These are phyloP conservation scores for Rotaria macrura DNA, from an alignment of 2,888 invertebrate species.

Conservation along the genomic window DNA sequence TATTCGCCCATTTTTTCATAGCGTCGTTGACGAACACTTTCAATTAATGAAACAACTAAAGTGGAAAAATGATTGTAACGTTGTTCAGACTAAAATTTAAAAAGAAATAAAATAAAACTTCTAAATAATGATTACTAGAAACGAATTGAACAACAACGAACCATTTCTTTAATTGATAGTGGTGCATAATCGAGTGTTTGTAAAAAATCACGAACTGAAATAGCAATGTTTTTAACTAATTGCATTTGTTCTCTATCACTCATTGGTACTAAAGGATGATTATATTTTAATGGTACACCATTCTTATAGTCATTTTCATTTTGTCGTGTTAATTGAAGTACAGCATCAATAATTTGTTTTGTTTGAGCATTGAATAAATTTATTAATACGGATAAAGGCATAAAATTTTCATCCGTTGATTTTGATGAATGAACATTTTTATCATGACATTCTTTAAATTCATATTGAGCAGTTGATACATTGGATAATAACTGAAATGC, in stretches of 20 bases:
- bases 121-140: too few relatives aligned
- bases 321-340: not conserved
- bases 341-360: not conserved
- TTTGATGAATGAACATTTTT: not conserved
- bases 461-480: too few relatives aligned
- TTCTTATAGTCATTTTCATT: not conserved
- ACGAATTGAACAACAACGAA: not conserved
- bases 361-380: not conserved
- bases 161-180: not conserved
- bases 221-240: not conserved
- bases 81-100: not conserved
- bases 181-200: slow-evolving; percentile 18
- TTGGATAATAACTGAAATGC: too few relatives aligned
- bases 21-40: not conserved
- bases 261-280: not conserved
- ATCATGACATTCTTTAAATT: not conserved
- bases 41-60: slow-evolving; percentile 14
- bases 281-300: not conserved
- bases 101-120: not conserved
- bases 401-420: not conserved
- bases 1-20: not conserved
- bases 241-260: slow-evolving; percentile 1
- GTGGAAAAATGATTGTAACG: not conserved
- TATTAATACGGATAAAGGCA: not conserved
- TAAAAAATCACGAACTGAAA: slow-evolving; percentile 9